Percentiles rank a stretch among this genome's conserved stretches.
phyloP scores from a whole-genome alignment of 2,797 vertebrate species.

The Delichon dasypus region DNA sequence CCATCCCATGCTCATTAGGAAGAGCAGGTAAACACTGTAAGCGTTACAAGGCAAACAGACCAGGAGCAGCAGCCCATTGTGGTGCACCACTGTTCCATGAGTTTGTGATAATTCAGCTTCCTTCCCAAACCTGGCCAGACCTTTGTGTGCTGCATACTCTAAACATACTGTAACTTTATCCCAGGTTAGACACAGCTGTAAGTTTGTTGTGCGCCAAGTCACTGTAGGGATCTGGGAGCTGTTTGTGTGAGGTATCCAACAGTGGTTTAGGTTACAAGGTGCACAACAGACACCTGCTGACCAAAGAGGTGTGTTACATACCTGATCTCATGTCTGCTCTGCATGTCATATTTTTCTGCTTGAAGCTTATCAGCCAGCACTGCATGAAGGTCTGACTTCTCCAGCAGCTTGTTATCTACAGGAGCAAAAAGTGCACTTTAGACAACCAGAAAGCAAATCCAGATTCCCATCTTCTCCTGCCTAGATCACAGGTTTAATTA shows the following conservation, averaged over 20 bases:
- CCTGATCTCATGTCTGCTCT: conserved; percentile 89
- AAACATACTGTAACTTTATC: background rate
- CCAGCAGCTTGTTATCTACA: conserved; percentile 91
- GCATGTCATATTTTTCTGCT: conserved; percentile 88
- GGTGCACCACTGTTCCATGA: background rate
- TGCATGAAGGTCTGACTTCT: conserved; percentile 91
- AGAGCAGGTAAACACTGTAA: background rate
- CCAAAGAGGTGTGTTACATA: conserved; percentile 53
- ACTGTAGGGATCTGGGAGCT: background rate
- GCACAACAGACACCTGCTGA: background rate
- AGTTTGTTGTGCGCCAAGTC: background rate
- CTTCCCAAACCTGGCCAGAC: background rate
- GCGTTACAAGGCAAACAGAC: background rate
- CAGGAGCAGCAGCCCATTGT: background rate
- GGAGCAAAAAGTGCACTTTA: background rate
- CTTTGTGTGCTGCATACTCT: background rate
- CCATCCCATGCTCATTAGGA: background rate
- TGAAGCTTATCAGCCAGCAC: conserved; percentile 93
- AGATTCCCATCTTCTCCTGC: background rate
- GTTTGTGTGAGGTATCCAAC: background rate
- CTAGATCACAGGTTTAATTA: background rate
- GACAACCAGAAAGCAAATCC: background rate
- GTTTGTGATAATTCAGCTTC: background rate
- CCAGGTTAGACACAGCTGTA: background rate
- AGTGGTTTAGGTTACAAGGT: background rate